These are phyloP conservation scores for Prosapia bicincta DNA, from an alignment of 2,888 invertebrate genomes.

Conservation along the genomic window DNA sequence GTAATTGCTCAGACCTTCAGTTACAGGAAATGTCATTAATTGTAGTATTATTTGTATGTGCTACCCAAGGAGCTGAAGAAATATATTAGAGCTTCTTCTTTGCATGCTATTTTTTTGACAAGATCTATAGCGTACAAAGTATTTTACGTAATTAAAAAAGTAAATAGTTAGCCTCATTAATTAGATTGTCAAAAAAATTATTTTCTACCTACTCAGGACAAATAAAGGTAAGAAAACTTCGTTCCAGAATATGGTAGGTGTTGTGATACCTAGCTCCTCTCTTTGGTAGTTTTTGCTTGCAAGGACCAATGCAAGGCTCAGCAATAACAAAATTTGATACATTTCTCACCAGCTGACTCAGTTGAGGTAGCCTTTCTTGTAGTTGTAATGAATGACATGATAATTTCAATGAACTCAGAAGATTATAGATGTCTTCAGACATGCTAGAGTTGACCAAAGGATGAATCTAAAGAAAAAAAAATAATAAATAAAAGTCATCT, in stretches of 20 bases:
- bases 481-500: too few relatives aligned
- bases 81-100: too few relatives aligned
- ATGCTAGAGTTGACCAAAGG: background rate
- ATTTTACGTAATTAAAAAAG: too few relatives aligned
- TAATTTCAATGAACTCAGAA: conserved; percentile 43
- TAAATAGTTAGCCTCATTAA: background rate
- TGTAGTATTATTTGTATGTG: too few relatives aligned
- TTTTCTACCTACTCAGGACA: conserved; percentile 54
- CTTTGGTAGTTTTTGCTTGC: conserved; percentile 46
- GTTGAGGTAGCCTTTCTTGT: conserved; percentile 47
- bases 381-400: conserved; percentile 50
- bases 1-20: too few relatives aligned
- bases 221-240: conserved; percentile 52
- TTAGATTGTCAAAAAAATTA: too few relatives aligned
- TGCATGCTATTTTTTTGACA: too few relatives aligned
- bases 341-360: conserved; percentile 49
- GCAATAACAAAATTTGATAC: conserved; percentile 52
- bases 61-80: too few relatives aligned
- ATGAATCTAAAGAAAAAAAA: background rate
- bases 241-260: conserved; percentile 51
- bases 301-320: conserved; percentile 46
- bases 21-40: too few relatives aligned
- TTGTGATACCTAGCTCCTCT: conserved; percentile 50
- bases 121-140: too few relatives aligned
- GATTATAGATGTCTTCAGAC: background rate